Conservation (phyloP, 2,113 vertebrate species). For the Phrynosoma platyrhinos region DNA sequence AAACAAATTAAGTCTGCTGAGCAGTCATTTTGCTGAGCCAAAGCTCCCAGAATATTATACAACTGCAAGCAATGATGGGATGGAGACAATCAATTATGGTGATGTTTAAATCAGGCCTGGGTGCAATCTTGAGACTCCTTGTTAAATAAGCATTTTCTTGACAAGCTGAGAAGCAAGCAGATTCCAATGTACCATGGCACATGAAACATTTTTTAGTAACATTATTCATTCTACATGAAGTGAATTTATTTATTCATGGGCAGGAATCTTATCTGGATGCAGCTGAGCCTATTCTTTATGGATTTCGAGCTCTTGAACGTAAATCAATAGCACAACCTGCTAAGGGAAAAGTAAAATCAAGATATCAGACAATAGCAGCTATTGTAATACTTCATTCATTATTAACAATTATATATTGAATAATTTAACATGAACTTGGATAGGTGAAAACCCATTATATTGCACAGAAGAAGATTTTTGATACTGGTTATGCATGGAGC, state of each 20-base stretch:
- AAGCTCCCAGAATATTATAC: not conserved
- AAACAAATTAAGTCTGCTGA: not conserved
- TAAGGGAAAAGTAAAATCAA: slow-evolving; percentile 65
- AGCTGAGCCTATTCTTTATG: slow-evolving; percentile 63
- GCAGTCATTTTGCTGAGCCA: not conserved
- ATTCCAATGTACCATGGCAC: not conserved
- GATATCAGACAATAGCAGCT: slow-evolving; percentile 64
- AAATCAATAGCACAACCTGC: slow-evolving; percentile 79
- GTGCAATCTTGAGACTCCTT: not conserved
- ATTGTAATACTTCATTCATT: slow-evolving; percentile 77
- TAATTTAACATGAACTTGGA: slow-evolving; percentile 76
- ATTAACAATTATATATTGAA: slow-evolving; percentile 80
- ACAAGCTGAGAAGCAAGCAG: not conserved
- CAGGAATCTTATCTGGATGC: slow-evolving; percentile 61
- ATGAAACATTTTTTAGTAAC: slow-evolving; percentile 13
- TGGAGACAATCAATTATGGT: not conserved
- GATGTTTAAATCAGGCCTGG: not conserved
- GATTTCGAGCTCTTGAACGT: slow-evolving; percentile 64
- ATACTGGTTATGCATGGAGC: slow-evolving; percentile 44
- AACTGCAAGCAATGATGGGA: not conserved
- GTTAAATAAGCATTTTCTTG: slow-evolving; percentile 9
- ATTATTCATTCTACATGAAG: slow-evolving; percentile 64
- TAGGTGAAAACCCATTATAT: slow-evolving; percentile 67
- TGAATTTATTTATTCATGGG: slow-evolving; percentile 74
- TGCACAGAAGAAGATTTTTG: slow-evolving; percentile 49